Evolutionary conservation across 2,888 invertebrate species (phyloP), one percentile per base, ranked within the genome.

Genomic region (Amaurobius ferox): DNA sequence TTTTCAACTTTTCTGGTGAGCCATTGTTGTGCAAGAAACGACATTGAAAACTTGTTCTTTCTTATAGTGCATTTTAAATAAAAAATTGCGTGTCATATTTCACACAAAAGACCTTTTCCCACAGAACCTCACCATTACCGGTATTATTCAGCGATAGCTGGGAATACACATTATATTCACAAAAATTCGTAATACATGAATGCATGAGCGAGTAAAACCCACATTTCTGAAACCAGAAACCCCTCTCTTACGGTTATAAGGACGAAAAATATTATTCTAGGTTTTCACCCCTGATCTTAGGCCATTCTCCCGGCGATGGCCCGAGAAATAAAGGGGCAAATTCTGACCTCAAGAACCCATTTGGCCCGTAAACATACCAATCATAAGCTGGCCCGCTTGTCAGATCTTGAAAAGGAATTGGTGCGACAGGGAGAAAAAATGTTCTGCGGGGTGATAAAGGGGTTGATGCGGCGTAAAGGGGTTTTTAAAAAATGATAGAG

Each of bases 401-500:
- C 77, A 55, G 26, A 61, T 61, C 9, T 28, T 1, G n/a, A 77
- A 68, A 23, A 32, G 32, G n/a, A 5, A 68, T 35, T 68, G 28
- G 16, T 28, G 19, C n/a, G 76, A 64, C 3, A 35, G 23, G n/a
- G 74, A 23, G 66, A n/a, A 28, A 23, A 76, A 28, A 64, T 71
- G 16, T 28, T 61, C 61, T 48, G 39, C 39, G 72, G 79, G 9
- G 28, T 72, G 44, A 32, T 30, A 79, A 72, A 61, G 61, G 79
- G 79, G 66, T 66, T 72, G 70, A 79, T 55, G 79, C 72, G 40
- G 79, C 79, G 48, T 79, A 16, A 70, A 78, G 61, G 32, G 32
- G 48, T 78, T 26, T 23, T 28, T 61, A n/a, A n/a, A n/a, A n/a
- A n/a, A n/a, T n/a, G n/a, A n/a, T n/a, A n/a, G n/a, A n/a, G n/a